Conservation (phyloP, 2,888 invertebrate species). For the Oscheius myriophilus region DNA sequence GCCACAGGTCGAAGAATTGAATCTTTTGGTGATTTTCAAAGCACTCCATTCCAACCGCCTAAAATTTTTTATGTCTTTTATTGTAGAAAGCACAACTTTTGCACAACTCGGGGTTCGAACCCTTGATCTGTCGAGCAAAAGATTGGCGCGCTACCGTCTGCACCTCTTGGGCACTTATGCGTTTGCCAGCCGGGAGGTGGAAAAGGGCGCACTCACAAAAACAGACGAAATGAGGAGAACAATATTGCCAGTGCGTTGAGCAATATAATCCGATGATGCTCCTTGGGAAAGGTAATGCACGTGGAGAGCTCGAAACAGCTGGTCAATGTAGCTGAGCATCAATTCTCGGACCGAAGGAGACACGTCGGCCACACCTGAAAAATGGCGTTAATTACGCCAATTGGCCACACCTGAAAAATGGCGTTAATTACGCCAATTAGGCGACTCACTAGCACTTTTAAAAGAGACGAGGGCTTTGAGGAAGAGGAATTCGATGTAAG, state of each 20-base stretch:
- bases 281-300: constrained; percentile 43
- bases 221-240: constrained; percentile 55
- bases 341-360: constrained; percentile 40
- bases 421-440: constrained; percentile 25
- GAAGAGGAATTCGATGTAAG: constrained; percentile 49
- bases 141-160: no score
- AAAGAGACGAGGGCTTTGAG: constrained; percentile 56
- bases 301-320: constrained; percentile 38
- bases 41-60: constrained; percentile 59
- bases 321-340: constrained; percentile 44
- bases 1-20: constrained; percentile 61
- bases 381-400: background rate
- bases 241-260: constrained; percentile 54
- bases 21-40: constrained; percentile 60
- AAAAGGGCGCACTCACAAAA: constrained; percentile 39
- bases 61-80: background rate
- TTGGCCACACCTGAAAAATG: constrained; percentile 44
- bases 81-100: no score
- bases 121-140: no score
- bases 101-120: no score
- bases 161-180: no score
- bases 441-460: constrained; percentile 44
- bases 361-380: constrained; percentile 49
- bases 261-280: constrained; percentile 38
- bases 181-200: background rate